Evolutionary conservation across 2,113 vertebrate species (phyloP).

Genomic region (Polypterus senegalus): DNA sequence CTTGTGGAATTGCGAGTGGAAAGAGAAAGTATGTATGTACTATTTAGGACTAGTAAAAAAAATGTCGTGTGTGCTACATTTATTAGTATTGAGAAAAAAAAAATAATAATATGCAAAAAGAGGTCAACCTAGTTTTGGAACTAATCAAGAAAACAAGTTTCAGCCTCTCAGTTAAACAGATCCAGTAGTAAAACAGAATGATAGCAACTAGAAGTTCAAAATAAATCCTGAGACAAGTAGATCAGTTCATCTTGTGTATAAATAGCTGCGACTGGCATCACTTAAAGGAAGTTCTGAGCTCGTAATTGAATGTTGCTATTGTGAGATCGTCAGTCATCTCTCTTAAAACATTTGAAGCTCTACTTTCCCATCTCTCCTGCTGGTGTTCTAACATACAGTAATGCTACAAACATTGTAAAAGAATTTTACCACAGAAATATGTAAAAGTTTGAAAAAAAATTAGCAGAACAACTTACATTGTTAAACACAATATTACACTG

Average conservation of each 20-base stretch:
- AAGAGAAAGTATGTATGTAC: too few species aligned
- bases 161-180: too few species aligned
- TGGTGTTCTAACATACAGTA: neutral
- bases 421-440: conserved; percentile 2
- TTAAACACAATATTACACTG: neutral
- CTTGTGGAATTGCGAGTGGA: too few species aligned
- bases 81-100: too few species aligned
- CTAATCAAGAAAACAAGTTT: too few species aligned
- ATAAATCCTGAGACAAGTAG: conserved; percentile 36
- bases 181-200: too few species aligned
- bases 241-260: conserved; percentile 34
- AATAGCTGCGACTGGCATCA: conserved; percentile 37
- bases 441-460: conserved; percentile 11
- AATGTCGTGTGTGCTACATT: too few species aligned
- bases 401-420: too few species aligned
- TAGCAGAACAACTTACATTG: conserved; percentile 14
- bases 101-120: too few species aligned
- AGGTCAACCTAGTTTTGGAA: too few species aligned
- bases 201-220: conserved; percentile 13
- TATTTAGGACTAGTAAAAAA: too few species aligned
- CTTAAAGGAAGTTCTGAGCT: conserved; percentile 28
- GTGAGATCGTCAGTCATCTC: conserved; percentile 22
- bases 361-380: conserved; percentile 8
- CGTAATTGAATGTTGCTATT: conserved; percentile 39
- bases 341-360: conserved; percentile 20